These are phyloP conservation scores for Channa striata DNA, from an alignment of 2,797 vertebrate species.

Conservation along the genomic window DNA sequence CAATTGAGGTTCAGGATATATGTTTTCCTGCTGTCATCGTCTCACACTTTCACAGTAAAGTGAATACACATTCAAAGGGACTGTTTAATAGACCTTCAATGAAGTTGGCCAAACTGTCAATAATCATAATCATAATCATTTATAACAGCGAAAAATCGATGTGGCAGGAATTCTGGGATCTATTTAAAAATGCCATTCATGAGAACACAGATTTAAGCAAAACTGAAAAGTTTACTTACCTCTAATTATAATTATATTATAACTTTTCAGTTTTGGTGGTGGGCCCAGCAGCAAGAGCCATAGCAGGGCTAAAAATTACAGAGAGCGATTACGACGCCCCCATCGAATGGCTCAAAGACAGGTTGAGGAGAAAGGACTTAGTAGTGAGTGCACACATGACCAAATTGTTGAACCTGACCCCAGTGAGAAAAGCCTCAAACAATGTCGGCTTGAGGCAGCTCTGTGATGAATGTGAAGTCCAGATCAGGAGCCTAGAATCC, in stretches of 20 bases:
- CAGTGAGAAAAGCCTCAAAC: conserved; percentile 8
- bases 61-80: no score
- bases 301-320: background rate
- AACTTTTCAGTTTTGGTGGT: no score
- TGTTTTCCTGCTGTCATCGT: no score
- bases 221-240: conserved; percentile 1
- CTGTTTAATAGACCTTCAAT: no score
- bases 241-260: conserved; percentile 1
- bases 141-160: background rate
- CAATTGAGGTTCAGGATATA: no score
- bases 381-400: conserved; percentile 5
- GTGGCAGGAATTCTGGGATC: background rate
- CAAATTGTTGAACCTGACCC: background rate
- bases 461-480: background rate
- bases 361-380: conserved; percentile 2
- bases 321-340: conserved; percentile 1
- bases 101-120: background rate
- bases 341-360: background rate
- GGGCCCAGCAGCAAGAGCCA: background rate
- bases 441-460: background rate
- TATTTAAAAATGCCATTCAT: background rate
- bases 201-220: background rate
- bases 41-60: no score
- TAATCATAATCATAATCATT: background rate
- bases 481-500: background rate